These are phyloP conservation scores for Apodemus agrarius DNA, from an alignment of 2,797 vertebrate genomes.

Conservation along the genomic window DNA sequence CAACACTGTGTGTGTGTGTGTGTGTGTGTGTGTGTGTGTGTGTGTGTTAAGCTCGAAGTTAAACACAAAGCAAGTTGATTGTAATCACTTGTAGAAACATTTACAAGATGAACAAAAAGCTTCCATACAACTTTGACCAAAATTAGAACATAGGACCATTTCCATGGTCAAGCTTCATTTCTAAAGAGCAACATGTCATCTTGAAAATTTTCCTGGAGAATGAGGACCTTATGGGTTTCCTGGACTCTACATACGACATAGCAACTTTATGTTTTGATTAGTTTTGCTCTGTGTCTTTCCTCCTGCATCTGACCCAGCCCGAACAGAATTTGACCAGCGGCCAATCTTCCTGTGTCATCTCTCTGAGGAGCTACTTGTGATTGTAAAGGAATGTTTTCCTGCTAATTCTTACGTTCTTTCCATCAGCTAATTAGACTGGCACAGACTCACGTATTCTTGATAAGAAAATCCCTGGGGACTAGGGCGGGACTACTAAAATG, in stretches of 20 bases:
- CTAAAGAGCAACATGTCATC: not conserved
- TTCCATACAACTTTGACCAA: conserved; percentile 15
- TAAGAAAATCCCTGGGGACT: conserved; percentile 74
- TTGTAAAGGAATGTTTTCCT: conserved; percentile 70
- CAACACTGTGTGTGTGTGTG: not conserved
- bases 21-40: not conserved
- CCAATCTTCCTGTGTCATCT: conserved; percentile 59
- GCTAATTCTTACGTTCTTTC: conserved; percentile 39
- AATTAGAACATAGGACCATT: not conserved
- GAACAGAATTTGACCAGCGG: conserved; percentile 22
- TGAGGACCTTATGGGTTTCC: not conserved
- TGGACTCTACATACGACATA: not conserved
- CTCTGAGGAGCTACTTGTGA: conserved; percentile 64
- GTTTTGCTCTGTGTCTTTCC: not conserved
- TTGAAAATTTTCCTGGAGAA: not conserved
- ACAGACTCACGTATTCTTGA: conserved; percentile 69
- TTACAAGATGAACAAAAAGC: conserved; percentile 30
- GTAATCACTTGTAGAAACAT: not conserved
- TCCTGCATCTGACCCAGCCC: not conserved
- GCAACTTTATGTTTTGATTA: not conserved
- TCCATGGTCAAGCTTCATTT: conserved; percentile 1
- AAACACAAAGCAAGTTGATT: not conserved
- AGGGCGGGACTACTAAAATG: conserved; percentile 44
- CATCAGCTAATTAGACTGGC: conserved; percentile 70
- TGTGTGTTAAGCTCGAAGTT: not conserved